Percentiles rank a stretch among this genome's conserved stretches.
Evolutionary conservation across 2,797 vertebrate species (phyloP).

Genomic region (Pithecia hirsuta): DNA sequence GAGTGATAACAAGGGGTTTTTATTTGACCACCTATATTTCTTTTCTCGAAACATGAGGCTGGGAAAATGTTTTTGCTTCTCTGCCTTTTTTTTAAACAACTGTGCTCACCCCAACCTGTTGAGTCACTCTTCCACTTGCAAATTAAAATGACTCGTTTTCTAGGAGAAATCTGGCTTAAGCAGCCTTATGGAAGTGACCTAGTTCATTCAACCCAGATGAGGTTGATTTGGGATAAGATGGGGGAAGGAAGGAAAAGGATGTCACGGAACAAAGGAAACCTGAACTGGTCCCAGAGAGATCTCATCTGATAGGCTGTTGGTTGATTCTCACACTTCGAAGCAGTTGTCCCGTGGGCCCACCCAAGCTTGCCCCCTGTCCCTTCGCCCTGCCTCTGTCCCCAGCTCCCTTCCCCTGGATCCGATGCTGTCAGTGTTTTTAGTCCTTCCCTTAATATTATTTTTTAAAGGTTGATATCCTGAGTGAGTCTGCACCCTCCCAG

Average conservation of each 20-base stretch:
- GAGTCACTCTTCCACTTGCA: slow-evolving; percentile 10
- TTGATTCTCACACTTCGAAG: neutral
- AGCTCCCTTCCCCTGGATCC: neutral
- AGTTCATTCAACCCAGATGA: neutral
- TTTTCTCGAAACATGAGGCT: slow-evolving; percentile 28
- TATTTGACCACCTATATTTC: neutral
- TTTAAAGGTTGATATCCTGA: slow-evolving; percentile 78
- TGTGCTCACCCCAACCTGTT: neutral
- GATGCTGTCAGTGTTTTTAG: slow-evolving; percentile 61
- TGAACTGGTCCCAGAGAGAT: neutral
- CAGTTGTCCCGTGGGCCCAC: neutral
- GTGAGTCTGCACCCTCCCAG: slow-evolving; percentile 70
- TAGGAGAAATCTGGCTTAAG: neutral
- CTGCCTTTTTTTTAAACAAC: neutral
- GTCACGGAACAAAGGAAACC: neutral
- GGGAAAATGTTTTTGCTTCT: slow-evolving; percentile 29
- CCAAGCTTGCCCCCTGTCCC: neutral
- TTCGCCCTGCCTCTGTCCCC: slow-evolving; percentile 1
- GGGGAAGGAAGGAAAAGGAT: neutral
- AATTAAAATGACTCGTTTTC: slow-evolving; percentile 17
- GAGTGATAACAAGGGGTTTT: neutral
- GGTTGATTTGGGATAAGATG: neutral
- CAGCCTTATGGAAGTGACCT: slow-evolving; percentile 4
- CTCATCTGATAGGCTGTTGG: neutral
- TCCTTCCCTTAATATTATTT: slow-evolving; percentile 74